These are phyloP conservation scores for Leptopilina clavipes DNA, from an alignment of 1,140 invertebrate genomes.

Conservation along the genomic window DNA sequence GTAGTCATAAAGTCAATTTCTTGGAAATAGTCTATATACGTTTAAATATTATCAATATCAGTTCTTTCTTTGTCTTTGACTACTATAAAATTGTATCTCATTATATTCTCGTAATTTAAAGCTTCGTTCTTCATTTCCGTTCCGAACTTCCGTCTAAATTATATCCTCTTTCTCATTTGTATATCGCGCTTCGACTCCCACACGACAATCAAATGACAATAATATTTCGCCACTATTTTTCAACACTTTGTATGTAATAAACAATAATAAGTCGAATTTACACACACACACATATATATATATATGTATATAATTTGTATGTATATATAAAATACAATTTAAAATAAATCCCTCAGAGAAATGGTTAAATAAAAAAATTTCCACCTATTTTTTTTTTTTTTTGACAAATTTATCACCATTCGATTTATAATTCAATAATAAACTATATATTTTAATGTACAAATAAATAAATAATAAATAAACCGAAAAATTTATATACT, in stretches of 20 bases:
- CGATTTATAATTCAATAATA: slow-evolving; percentile 8
- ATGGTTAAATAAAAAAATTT: slow-evolving; percentile 2
- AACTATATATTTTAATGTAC: not conserved
- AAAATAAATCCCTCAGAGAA: slow-evolving; percentile 2
- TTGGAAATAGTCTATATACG: slow-evolving; percentile 55
- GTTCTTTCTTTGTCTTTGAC: slow-evolving; percentile 61
- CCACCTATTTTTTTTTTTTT: not conserved
- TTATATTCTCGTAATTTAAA: slow-evolving; percentile 73
- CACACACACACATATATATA: too few relatives aligned
- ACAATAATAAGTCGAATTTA: slow-evolving; percentile 27
- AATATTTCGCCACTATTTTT: not conserved
- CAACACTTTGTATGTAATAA: not conserved
- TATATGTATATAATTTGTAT: not conserved
- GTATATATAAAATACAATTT: slow-evolving; percentile 1
- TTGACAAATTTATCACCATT: slow-evolving; percentile 28
- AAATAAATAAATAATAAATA: slow-evolving; percentile 4
- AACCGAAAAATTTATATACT: not conserved
- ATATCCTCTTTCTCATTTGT: slow-evolving; percentile 36
- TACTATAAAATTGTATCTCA: slow-evolving; percentile 65
- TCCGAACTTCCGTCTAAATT: slow-evolving; percentile 48
- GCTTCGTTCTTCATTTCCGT: slow-evolving; percentile 71
- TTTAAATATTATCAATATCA: slow-evolving; percentile 65
- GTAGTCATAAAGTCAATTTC: slow-evolving; percentile 68
- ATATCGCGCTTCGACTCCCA: slow-evolving; percentile 23
- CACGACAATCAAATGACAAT: not conserved